A percentile compares a stretch with the other conserved stretches of the same genome.
These are phyloP conservation scores for Amphiduros pacificus DNA, from an alignment of 2,888 invertebrate species.

Conservation along the genomic window DNA sequence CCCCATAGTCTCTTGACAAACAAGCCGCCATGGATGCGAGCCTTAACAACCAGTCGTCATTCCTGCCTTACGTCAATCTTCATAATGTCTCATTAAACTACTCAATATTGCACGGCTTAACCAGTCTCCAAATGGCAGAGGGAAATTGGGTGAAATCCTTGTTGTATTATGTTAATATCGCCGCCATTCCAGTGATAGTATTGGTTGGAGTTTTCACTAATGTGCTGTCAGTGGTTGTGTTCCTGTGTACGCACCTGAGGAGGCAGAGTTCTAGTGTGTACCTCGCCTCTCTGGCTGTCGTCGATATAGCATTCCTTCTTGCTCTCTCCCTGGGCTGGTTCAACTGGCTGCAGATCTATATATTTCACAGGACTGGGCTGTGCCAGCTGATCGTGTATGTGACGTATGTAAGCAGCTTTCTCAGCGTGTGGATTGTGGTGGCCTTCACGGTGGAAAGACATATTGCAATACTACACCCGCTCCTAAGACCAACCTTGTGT, in stretches of 20 bases:
- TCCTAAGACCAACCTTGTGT: constrained; percentile 20
- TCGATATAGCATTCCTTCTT: constrained; percentile 77
- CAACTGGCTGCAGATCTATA: constrained; percentile 35
- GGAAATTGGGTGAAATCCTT: too few species aligned
- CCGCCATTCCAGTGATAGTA: constrained; percentile 69
- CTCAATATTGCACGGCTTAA: too few species aligned
- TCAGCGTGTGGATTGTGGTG: constrained; percentile 22
- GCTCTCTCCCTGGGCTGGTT: constrained; percentile 65
- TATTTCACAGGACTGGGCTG: constrained; percentile 62
- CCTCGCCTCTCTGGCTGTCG: constrained; percentile 75
- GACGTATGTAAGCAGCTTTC: constrained; percentile 57
- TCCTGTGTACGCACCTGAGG: constrained; percentile 72
- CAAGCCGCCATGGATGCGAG: too few species aligned
- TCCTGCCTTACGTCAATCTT: too few species aligned
- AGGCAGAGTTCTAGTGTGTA: constrained; percentile 78
- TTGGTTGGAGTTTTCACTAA: constrained; percentile 75
- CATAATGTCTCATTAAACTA: too few species aligned
- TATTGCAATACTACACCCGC: constrained; percentile 23
- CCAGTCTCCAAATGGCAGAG: too few species aligned
- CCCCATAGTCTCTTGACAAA: too few species aligned
- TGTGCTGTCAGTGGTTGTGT: constrained; percentile 72
- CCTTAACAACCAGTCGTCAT: too few species aligned
- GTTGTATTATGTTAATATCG: too few species aligned
- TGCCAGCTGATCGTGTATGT: constrained; percentile 76
- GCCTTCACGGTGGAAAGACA: constrained; percentile 25